Base-by-base conservation (phyloP, 1,140 invertebrate genomes). In the Agrilus planipennis region DNA sequence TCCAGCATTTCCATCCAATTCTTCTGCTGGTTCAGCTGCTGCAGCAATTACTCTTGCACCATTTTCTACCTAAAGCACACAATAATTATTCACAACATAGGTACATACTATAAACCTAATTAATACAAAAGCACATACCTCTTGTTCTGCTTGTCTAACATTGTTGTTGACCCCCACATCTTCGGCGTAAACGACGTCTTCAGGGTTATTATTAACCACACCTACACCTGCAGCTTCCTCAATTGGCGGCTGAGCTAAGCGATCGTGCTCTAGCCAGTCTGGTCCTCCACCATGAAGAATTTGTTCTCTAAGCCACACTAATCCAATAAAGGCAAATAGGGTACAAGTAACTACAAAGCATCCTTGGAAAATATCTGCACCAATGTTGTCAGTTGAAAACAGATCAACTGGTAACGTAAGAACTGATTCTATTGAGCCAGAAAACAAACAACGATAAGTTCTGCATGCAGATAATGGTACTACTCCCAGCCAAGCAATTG, bases 241-340 rank as follows among this genome's bases (percentile, higher is more conserved):
- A n/a, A n/a, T n/a, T n/a, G n/a, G n/a, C n/a, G n/a, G n/a, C n/a
- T n/a, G n/a, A 5, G n/a, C 22, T 12, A 30, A 6, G 29, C 36
- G 75, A 41, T 81, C 79, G 45, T 79, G 63, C 56, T 89, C 87
- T 31, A 94, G 68, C 91, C 91, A 96, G 46, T 95, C 90, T 0
- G 90, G 91, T 4, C 89, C 92, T 22, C 92, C 93, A 6, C 92
- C 93, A 63, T 95, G 89, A 44, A 98, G 73, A 47, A 99, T 97
- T 64, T 99, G 94, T 65, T 99, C 95, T 45, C 94, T 65, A 11
- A 99, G 66, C 94, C 94, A 99, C 0, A 99, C 88, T 2, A 96
- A 62, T 34, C 90, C 90, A 52, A 98, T 94, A 56, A 99, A 99
- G 2, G 90, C 88, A 60, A 95, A 88, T 19, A 99, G 64, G 2